Evolutionary conservation across 2,113 vertebrate genomes (phyloP).

Genomic region (Archocentrus centrarchus): DNA sequence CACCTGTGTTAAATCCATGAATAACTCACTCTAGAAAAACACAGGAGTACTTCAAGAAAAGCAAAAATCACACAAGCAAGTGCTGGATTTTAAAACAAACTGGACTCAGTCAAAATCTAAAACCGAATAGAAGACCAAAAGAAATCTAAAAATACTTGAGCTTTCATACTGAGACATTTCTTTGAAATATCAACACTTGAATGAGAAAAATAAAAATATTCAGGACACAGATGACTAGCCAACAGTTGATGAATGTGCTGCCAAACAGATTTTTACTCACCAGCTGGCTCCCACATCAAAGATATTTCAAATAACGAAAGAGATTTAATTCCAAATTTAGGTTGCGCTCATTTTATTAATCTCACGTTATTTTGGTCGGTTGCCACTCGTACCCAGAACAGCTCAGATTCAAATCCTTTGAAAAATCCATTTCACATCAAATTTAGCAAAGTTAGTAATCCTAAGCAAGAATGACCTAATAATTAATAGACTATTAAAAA

Average conservation of each 20-base stretch:
- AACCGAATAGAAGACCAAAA: not conserved
- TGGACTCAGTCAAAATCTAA: not conserved
- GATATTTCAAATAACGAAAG: slow-evolving; percentile 10
- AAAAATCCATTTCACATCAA: not conserved
- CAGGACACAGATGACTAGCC: slow-evolving; percentile 41
- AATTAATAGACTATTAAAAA: too few relatives aligned
- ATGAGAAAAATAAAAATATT: slow-evolving; percentile 9
- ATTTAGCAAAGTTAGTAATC: not conserved
- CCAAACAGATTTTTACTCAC: slow-evolving; percentile 20
- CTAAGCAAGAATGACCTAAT: not conserved
- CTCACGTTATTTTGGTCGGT: slow-evolving; percentile 2
- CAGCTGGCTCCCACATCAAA: slow-evolving; percentile 18
- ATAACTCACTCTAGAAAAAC: not conserved
- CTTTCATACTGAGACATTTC: not conserved
- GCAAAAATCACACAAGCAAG: not conserved
- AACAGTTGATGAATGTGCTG: slow-evolving; percentile 6
- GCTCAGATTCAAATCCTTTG: slow-evolving; percentile 26
- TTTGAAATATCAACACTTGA: not conserved
- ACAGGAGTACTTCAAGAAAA: not conserved
- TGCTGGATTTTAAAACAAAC: not conserved
- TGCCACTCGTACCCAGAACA: not conserved
- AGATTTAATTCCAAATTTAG: slow-evolving; percentile 16
- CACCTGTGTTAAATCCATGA: not conserved
- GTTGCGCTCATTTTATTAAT: not conserved
- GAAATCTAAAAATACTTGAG: slow-evolving; percentile 6